Percentiles rank a stretch among this genome's conserved stretches.
Evolutionary conservation across 2,888 invertebrate genomes (phyloP).

Genomic region (Glyphotaelius pellucidus): DNA sequence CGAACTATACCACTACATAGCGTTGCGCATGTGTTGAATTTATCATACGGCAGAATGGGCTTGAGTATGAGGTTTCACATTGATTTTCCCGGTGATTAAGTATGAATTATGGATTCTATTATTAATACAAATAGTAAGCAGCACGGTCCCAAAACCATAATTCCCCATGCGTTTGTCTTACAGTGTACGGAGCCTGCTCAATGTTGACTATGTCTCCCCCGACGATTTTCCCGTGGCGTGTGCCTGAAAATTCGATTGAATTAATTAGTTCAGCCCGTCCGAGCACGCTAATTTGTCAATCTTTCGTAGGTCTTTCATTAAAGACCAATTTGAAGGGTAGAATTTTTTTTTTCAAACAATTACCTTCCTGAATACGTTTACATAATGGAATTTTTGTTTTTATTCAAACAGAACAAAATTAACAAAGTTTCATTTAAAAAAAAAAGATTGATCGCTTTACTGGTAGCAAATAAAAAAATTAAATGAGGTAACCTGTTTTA

Average conservation of each 20-base stretch:
- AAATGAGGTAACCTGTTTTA: background rate
- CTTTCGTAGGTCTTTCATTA: background rate
- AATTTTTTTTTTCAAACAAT: background rate
- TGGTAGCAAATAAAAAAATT: too few relatives aligned
- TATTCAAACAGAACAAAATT: background rate
- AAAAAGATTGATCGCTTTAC: too few relatives aligned
- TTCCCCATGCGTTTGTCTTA: background rate
- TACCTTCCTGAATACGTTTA: background rate
- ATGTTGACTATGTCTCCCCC: constrained; percentile 68
- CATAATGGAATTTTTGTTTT: background rate
- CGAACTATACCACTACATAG: too few relatives aligned
- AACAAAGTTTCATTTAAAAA: background rate
- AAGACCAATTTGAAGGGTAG: background rate
- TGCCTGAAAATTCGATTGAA: constrained; percentile 46
- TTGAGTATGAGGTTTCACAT: background rate
- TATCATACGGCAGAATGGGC: too few relatives aligned
- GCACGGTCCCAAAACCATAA: background rate
- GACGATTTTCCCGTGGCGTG: constrained; percentile 67
- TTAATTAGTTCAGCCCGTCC: background rate
- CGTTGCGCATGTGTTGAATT: too few relatives aligned
- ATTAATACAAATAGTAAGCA: background rate
- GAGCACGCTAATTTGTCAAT: constrained; percentile 13
- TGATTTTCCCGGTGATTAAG: background rate
- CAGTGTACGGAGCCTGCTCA: constrained; percentile 67
- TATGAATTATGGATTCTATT: background rate